Evolutionary conservation across 1,140 invertebrate species (phyloP), one percentile per base, ranked within the genome.

Genomic region (Acromyrmex heyeri): DNA sequence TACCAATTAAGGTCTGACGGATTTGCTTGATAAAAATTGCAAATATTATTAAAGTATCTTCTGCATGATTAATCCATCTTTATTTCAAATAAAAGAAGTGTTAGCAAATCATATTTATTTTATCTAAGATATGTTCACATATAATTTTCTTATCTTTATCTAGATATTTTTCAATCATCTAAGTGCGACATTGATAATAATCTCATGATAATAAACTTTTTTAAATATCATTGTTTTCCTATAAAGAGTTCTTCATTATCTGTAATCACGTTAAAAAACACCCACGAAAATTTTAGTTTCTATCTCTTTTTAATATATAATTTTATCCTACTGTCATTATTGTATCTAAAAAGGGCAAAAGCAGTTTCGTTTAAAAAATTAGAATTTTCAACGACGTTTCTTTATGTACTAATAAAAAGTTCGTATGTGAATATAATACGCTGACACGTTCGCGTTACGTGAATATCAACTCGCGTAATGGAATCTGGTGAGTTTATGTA

Each of bases 401-500:
- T 10, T 27, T 10, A 18, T 10, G 14, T 16, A 50, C 14, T 24
- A 2, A 72, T 53, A 72, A 50, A 72, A 72, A 53, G 27, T 5
- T 10, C 21, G 21, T 21, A 5, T n/a, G 16, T 24, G 21, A 7
- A 70, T 12, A 27, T 72, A 18, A 72, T 76, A 38, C 34, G 21
- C 34, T 76, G 55, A 44, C 10, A 34, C 53, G 16, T 8, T 21
- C 3, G 30, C 30, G n/a, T 76, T 44, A 59, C 14, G 21, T 24
- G 53, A 73, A 73, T 14, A 21, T 16, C 30, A 76, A 61, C 14
- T 44, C 21, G 21, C 34, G 8, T 38, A 61, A 38, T 44, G 21
- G 21, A 65, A 78, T 65, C 24, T n/a, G 57, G 30, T 14, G 24
- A 18, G 61, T 48, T 65, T 64, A 77, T 44, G 6, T 64, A 77